Evolutionary conservation across 2,888 invertebrate genomes (phyloP), one percentile per base, ranked within the genome.

Genomic region (Melieria picta): DNA sequence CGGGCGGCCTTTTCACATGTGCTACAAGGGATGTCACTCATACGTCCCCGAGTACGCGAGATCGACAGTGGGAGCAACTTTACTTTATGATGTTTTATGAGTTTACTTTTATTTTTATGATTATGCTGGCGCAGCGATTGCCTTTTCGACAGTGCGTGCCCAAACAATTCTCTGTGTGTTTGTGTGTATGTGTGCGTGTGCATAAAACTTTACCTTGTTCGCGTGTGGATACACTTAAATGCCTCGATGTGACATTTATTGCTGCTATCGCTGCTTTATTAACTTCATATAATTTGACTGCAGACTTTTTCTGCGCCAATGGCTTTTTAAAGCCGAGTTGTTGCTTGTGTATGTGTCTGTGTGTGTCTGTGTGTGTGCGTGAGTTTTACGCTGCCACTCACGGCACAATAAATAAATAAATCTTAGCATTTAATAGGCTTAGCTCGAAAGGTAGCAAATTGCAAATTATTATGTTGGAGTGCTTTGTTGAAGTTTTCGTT

Each of bases 31-130:
- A 30, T 30, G 30, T 30, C 30, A 30, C 30, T 30, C 30, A 30
- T 30, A 30, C 30, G 30, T 30, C 30, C 30, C 30, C 1, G 30
- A 30, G 30, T 30, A 30, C 30, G 2, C 30, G 30, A 30, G 2
- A 30, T 30, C 30, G 3, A 30, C 30, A 30, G 30, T 16, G 45
- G 43, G 58, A 61, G 43, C 64, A 60, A 67, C 30, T 30, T 30
- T 30, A 30, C 30, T 30, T 30, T 66, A 56, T 30, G 11, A 67
- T 72, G 30, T 66, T 57, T 69, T 50, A 69, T 72, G 65, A 57
- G 45, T 66, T 72, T 68, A 45, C 43, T 68, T 70, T 64, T 67
- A 58, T 56, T 69, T 69, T 74, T 69, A 69, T 60, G 72, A 45
- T 30, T 30, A 30, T 30, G 30, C 30, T 30, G 30, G 30, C 10